Percentiles rank a stretch among this genome's conserved stretches.
Conservation (phyloP, 2,797 vertebrate species). For the Tauraco hartlaubi region DNA sequence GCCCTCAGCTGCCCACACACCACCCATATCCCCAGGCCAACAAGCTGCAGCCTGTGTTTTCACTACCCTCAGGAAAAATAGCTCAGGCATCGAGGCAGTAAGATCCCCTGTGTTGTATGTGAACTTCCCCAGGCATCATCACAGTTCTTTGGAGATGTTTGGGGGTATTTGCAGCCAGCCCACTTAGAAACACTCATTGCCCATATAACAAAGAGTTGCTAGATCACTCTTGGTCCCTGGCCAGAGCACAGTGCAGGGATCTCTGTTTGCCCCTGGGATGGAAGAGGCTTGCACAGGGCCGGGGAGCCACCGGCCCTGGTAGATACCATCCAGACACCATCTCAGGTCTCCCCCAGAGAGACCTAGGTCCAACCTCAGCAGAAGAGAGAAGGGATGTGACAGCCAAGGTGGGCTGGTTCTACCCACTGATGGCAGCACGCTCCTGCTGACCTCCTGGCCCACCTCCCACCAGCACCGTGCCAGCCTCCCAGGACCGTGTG, state of each 20-base stretch:
- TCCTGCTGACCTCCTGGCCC: neutral
- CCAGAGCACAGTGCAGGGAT: neutral
- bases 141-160: neutral
- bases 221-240: no score
- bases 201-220: neutral
- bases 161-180: neutral
- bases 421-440: neutral
- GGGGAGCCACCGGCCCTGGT: neutral
- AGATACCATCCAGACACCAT: neutral
- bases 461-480: neutral
- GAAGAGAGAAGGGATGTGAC: neutral
- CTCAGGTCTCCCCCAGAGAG: neutral
- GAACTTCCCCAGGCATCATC: neutral
- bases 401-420: neutral
- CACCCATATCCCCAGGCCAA: neutral
- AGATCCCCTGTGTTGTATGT: neutral
- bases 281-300: neutral
- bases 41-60: neutral
- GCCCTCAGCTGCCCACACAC: neutral
- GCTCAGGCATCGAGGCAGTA: neutral
- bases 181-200: neutral
- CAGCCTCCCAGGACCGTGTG: neutral
- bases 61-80: neutral
- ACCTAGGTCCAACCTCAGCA: neutral
- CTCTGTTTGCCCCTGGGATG: neutral